Evolutionary conservation across 2,888 invertebrate species (phyloP).

Genomic region (Hartigia nigra): DNA sequence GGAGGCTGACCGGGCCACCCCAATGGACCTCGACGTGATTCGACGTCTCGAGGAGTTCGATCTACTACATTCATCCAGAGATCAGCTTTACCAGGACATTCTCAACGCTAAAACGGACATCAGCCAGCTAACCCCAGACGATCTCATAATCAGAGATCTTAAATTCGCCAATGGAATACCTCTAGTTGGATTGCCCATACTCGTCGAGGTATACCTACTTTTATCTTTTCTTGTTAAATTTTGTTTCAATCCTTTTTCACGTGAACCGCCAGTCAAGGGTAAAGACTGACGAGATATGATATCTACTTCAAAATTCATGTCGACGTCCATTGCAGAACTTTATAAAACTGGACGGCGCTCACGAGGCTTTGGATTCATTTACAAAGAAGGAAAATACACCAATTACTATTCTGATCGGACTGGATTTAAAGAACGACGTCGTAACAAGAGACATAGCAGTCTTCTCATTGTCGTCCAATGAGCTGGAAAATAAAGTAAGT

Average conservation of each 20-base stretch:
- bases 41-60: constrained; percentile 70
- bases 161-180: constrained; percentile 74
- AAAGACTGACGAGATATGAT: neutral
- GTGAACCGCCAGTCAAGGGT: neutral
- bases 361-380: constrained; percentile 68
- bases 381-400: constrained; percentile 64
- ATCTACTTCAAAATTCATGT: neutral
- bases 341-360: constrained; percentile 66
- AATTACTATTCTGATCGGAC: constrained; percentile 73
- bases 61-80: constrained; percentile 55
- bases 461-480: constrained; percentile 56
- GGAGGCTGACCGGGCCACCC: constrained; percentile 75
- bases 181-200: constrained; percentile 73
- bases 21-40: constrained; percentile 73
- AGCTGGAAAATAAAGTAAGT: constrained; percentile 53
- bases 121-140: constrained; percentile 71
- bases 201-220: constrained; percentile 69
- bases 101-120: constrained; percentile 76
- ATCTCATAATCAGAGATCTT: constrained; percentile 81
- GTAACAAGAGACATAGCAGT: constrained; percentile 74
- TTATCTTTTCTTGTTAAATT: constrained; percentile 7
- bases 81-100: constrained; percentile 68
- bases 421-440: constrained; percentile 68
- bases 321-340: constrained; percentile 66
- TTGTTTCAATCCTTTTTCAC: neutral